A percentile compares a stretch with the other conserved stretches of the same genome.
These are phyloP conservation scores for Melopsittacus undulatus DNA, from an alignment of 2,797 vertebrate species.

Conservation along the genomic window DNA sequence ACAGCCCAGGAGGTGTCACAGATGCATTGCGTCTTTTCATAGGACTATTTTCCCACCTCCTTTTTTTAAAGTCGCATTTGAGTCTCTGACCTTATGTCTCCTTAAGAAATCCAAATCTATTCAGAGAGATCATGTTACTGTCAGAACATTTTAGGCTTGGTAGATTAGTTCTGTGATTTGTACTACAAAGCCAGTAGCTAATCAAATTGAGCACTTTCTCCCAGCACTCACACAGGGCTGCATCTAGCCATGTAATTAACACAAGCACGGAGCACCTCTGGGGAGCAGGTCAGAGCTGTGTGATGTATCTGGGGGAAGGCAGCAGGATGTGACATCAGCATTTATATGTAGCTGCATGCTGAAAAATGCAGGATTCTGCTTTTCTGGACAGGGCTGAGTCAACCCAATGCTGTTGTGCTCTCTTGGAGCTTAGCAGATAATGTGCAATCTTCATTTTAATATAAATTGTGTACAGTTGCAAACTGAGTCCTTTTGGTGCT, in stretches of 20 bases:
- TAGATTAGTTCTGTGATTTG: not conserved
- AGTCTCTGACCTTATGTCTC: not conserved
- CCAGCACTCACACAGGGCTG: not conserved
- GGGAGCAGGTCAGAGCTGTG: rapidly evolving
- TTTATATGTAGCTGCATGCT: not conserved
- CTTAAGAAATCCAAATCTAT: not conserved
- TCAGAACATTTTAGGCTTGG: not conserved
- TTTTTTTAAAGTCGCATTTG: not conserved
- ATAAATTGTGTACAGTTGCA: not conserved
- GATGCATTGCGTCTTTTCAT: not conserved
- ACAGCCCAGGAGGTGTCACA: rapidly evolving
- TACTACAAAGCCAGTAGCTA: not conserved
- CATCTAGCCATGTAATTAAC: not conserved
- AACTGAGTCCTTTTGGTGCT: not conserved
- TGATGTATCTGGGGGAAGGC: too few species aligned
- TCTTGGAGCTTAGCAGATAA: not conserved
- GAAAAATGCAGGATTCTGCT: not conserved
- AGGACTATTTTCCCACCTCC: not conserved
- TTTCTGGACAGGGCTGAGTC: not conserved
- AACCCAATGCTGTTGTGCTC: not conserved
- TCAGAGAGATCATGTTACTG: not conserved
- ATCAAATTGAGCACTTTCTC: not conserved
- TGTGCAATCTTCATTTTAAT: not conserved
- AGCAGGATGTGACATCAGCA: rapidly evolving
- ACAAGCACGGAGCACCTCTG: rapidly evolving